Conservation (phyloP, 1,140 invertebrate genomes). For the Calosoma granatense region DNA sequence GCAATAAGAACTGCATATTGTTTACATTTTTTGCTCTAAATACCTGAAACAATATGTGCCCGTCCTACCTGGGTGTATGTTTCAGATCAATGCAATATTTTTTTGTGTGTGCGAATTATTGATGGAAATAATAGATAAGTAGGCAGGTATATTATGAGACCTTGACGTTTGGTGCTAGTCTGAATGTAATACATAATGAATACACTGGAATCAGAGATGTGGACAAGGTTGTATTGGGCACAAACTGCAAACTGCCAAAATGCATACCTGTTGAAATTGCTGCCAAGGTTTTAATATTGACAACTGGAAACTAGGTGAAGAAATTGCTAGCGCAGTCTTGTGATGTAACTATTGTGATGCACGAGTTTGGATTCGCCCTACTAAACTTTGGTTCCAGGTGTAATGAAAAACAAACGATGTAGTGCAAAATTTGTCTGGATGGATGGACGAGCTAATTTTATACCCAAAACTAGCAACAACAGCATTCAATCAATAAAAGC, state of each 20-base stretch:
- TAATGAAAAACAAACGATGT: not conserved
- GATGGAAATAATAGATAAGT: too few relatives aligned
- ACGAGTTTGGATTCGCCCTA: not conserved
- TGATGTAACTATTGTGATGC: not conserved
- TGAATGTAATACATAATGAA: too few relatives aligned
- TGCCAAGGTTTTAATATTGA: not conserved
- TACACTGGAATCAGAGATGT: too few relatives aligned
- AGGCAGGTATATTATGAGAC: too few relatives aligned
- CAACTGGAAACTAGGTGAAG: not conserved
- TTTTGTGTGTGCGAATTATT: too few relatives aligned
- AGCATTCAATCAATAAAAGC: not conserved
- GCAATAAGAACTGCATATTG: not conserved
- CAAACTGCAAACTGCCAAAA: not conserved
- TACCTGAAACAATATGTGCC: too few relatives aligned
- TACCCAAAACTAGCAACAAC: not conserved
- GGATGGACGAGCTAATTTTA: not conserved
- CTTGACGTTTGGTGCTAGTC: too few relatives aligned
- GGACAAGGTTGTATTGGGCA: not conserved
- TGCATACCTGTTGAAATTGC: not conserved
- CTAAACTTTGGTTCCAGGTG: not conserved
- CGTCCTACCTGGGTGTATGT: too few relatives aligned
- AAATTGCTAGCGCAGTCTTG: not conserved
- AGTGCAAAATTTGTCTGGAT: not conserved
- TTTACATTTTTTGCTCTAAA: too few relatives aligned
- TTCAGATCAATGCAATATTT: too few relatives aligned